These are phyloP conservation scores for Tetragonisca angustula DNA, from an alignment of 2,888 invertebrate genomes.

Conservation along the genomic window DNA sequence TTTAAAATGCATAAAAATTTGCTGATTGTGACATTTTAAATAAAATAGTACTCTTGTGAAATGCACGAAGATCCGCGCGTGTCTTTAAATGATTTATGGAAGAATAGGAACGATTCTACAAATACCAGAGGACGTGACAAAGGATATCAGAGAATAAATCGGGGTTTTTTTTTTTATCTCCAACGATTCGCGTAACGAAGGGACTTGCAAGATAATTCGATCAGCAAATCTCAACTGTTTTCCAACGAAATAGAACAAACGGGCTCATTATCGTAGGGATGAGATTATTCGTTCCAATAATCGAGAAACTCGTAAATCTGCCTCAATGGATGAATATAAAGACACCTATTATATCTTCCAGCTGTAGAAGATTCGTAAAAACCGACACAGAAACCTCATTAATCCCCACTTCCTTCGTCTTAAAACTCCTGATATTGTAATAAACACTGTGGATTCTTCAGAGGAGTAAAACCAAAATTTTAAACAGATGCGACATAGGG, in stretches of 20 bases:
- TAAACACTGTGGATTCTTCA: background rate
- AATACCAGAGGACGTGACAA: background rate
- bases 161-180: background rate
- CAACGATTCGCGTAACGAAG: background rate
- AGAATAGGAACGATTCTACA: background rate
- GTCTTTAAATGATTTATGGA: background rate
- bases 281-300: constrained; percentile 3
- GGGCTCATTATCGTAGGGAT: constrained; percentile 29
- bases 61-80: background rate
- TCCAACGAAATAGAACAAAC: constrained; percentile 27
- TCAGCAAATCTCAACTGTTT: background rate
- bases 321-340: constrained; percentile 12
- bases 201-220: background rate
- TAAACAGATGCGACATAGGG: background rate
- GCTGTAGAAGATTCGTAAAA: constrained; percentile 7
- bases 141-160: background rate
- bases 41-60: background rate
- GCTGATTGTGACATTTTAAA: no score
- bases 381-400: background rate
- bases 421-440: background rate
- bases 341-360: constrained; percentile 1
- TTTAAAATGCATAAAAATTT: no score
- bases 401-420: background rate
- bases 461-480: no score
- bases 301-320: constrained; percentile 17